Conservation (phyloP, 2,888 invertebrate genomes). For the Sminthurinus aureus region DNA sequence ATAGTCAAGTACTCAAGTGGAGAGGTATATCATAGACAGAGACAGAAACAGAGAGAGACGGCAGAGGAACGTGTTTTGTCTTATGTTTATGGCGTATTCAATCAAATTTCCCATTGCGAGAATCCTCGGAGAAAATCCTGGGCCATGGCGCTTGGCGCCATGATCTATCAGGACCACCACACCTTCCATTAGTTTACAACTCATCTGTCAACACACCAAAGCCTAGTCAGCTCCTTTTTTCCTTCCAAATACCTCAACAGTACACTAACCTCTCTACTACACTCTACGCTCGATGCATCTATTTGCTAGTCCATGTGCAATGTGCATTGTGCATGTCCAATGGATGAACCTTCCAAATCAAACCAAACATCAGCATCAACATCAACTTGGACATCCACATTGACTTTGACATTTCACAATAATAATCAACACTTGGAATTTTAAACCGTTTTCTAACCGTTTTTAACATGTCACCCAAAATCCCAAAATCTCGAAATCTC, state of each 20-base stretch:
- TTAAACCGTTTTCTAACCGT: neutral
- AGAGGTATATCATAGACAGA: constrained; percentile 19
- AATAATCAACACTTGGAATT: neutral
- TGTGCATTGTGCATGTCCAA: constrained; percentile 9
- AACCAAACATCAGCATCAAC: no score
- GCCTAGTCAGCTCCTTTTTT: no score
- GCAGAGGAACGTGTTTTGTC: constrained; percentile 49
- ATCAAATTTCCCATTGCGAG: constrained; percentile 56
- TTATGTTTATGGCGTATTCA: constrained; percentile 59
- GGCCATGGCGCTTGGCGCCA: no score
- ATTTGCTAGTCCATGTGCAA: no score
- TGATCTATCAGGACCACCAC: constrained; percentile 60
- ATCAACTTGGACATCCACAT: neutral
- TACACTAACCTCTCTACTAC: constrained; percentile 23
- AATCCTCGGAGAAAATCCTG: constrained; percentile 55
- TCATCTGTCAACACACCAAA: constrained; percentile 58
- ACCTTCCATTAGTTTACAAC: constrained; percentile 60
- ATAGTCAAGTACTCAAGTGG: neutral
- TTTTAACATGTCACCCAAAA: neutral
- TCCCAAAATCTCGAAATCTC: no score
- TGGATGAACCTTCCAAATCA: constrained; percentile 22
- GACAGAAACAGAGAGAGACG: constrained; percentile 39
- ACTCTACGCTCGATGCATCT: no score
- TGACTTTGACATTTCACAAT: constrained; percentile 33
- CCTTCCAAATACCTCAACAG: no score